These are phyloP conservation scores for Haliclona indistincta DNA, from an alignment of 37 sponge, comb jelly and placozoan species.

Conservation along the genomic window DNA sequence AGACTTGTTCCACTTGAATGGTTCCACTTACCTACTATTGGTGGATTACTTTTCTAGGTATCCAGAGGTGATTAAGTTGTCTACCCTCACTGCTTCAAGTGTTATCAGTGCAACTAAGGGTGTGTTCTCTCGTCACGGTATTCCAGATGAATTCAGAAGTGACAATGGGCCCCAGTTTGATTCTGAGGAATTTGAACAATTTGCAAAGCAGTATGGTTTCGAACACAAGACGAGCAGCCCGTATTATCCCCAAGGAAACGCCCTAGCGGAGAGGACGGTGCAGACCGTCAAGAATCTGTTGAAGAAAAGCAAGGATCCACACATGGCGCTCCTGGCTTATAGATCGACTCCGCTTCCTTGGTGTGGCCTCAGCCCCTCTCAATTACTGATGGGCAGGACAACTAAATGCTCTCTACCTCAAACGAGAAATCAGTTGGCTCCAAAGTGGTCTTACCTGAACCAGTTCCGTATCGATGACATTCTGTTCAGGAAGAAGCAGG, in stretches of 20 bases:
- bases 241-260: conserved; percentile 10
- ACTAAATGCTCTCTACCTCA: conserved; percentile 9
- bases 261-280: conserved; percentile 19
- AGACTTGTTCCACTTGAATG: conserved; percentile 10
- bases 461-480: neutral
- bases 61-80: conserved; percentile 7
- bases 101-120: conserved; percentile 13
- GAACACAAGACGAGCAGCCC: conserved; percentile 12
- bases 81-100: conserved; percentile 6
- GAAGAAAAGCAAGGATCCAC: neutral
- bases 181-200: conserved; percentile 5
- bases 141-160: conserved; percentile 5
- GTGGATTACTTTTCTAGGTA: conserved; percentile 15
- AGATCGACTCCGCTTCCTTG: conserved; percentile 11
- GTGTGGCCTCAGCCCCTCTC: conserved; percentile 5
- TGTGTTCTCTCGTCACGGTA: conserved; percentile 20
- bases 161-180: conserved; percentile 36
- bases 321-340: conserved; percentile 9
- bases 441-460: conserved; percentile 24
- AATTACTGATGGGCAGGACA: conserved; percentile 11
- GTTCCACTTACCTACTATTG: neutral
- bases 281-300: conserved; percentile 23
- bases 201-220: conserved; percentile 7
- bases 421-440: conserved; percentile 10
- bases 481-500: neutral